Conservation (phyloP, 2,888 invertebrate genomes). For the Entomobrya multifasciata region DNA sequence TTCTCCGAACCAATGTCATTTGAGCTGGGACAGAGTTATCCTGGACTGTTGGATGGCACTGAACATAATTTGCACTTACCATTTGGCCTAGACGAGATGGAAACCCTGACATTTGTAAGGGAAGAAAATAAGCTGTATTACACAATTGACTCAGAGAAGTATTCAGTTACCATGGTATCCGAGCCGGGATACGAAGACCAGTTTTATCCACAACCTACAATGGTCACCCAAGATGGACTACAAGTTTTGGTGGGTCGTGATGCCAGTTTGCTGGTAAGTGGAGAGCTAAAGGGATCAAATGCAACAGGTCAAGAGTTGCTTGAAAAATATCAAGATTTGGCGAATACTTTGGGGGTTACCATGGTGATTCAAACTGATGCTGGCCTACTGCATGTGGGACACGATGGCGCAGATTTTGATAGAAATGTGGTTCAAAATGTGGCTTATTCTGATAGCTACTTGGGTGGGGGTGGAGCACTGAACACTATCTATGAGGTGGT, state of each 20-base stretch:
- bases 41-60: neutral
- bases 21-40: neutral
- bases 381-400: conserved; percentile 23
- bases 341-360: neutral
- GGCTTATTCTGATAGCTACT: neutral
- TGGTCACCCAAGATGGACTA: conserved; percentile 25
- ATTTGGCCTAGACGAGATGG: neutral
- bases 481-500: conserved; percentile 37
- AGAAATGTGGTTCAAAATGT: conserved; percentile 46
- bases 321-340: neutral
- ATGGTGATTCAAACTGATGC: neutral
- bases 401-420: neutral
- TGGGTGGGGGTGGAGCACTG: conserved; percentile 45
- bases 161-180: neutral
- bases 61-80: conserved; percentile 22
- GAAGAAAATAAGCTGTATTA: neutral
- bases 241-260: neutral
- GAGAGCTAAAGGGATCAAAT: neutral
- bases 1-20: conserved; percentile 27
- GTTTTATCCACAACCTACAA: conserved; percentile 12
- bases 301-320: neutral
- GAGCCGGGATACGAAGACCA: neutral
- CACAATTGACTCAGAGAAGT: neutral
- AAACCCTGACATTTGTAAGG: neutral
- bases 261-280: neutral